phyloP scores from a whole-genome alignment of 2,113 vertebrate genomes.

The Echinops telfairi region DNA sequence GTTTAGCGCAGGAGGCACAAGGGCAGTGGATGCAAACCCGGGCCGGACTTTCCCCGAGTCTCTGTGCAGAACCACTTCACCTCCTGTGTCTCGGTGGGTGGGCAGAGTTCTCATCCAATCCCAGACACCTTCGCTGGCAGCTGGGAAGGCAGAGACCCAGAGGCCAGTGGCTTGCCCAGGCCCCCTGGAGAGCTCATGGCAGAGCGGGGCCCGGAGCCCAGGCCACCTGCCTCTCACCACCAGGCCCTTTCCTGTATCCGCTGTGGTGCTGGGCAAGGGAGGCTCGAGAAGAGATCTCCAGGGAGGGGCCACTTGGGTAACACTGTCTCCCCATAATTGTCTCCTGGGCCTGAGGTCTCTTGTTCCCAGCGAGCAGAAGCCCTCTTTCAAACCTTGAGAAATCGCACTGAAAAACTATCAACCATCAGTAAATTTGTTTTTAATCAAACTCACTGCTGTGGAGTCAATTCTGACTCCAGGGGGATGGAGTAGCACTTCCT shows the following conservation, averaged over 20 bases:
- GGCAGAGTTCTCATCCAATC: background rate
- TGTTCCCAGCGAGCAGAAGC: background rate
- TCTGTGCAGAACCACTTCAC: background rate
- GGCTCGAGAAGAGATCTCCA: background rate
- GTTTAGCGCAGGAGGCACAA: background rate
- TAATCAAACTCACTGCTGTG: too few species aligned
- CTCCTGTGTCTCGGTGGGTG: background rate
- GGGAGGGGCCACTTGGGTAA: background rate
- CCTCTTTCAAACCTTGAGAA: constrained; percentile 9
- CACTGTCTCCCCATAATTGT: background rate
- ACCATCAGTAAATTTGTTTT: too few species aligned
- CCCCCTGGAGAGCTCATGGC: background rate
- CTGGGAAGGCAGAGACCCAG: background rate
- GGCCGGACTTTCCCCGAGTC: background rate
- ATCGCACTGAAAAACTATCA: background rate
- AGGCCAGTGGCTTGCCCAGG: background rate
- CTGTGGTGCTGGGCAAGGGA: background rate
- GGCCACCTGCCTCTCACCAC: background rate
- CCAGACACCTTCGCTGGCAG: background rate
- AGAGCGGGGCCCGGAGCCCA: background rate
- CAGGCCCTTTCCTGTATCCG: background rate
- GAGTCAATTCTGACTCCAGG: too few species aligned
- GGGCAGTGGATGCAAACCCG: background rate
- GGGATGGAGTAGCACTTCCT: too few species aligned
- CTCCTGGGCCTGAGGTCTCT: background rate